These are phyloP conservation scores for Drosophila lowei DNA, from an alignment of 1,140 invertebrate species.

Conservation along the genomic window DNA sequence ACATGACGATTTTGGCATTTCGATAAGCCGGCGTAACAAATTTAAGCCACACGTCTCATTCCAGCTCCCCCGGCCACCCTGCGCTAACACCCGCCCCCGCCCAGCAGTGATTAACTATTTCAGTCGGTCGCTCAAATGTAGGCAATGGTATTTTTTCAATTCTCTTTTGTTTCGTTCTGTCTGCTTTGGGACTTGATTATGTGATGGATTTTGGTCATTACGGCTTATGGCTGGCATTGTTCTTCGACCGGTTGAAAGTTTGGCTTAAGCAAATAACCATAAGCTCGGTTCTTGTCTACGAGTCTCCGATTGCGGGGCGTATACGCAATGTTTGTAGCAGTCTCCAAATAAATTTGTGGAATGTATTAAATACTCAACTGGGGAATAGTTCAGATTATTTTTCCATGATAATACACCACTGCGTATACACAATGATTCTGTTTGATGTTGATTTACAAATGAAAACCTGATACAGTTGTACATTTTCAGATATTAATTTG, in stretches of 20 bases:
- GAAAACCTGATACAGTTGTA: too few species aligned
- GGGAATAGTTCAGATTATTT: too few species aligned
- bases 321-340: slow-evolving; percentile 24
- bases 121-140: slow-evolving; percentile 26
- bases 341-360: too few species aligned
- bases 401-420: neutral
- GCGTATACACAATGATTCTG: slow-evolving; percentile 5
- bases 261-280: slow-evolving; percentile 15
- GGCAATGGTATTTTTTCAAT: slow-evolving; percentile 36
- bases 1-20: slow-evolving; percentile 75
- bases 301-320: slow-evolving; percentile 27
- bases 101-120: slow-evolving; percentile 76
- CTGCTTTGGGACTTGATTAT: slow-evolving; percentile 62
- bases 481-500: too few species aligned
- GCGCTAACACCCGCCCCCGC: neutral
- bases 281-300: neutral
- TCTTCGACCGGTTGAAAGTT: slow-evolving; percentile 7
- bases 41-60: slow-evolving; percentile 52
- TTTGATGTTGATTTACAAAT: too few species aligned
- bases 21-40: slow-evolving; percentile 75
- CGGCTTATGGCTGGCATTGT: slow-evolving; percentile 51
- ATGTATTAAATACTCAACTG: too few species aligned
- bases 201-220: slow-evolving; percentile 74
- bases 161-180: slow-evolving; percentile 10
- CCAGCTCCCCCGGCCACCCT: neutral